Base-by-base conservation (phyloP, 1,140 invertebrate species). In the Zaprionus kolodkinae region DNA sequence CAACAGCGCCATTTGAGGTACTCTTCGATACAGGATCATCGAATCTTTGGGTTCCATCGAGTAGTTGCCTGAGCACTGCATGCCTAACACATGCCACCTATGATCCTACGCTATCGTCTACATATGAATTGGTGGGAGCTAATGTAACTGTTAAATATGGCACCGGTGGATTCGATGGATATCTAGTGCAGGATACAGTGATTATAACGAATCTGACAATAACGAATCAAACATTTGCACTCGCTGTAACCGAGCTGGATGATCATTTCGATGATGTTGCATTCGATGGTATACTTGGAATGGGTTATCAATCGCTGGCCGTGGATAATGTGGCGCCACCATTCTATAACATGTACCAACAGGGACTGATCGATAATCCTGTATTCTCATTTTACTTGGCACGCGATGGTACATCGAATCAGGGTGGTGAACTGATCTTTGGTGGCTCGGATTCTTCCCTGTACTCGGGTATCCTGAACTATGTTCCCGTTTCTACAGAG, bases 41-140 rank as follows among this genome's bases (percentile, higher is more conserved):
- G n/a, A 99, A 99, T 93, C 94, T 99, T 36, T 99, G 99, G 99
- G 96, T 99, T 68, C 99, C 99, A 12, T 99, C 98, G 0, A 98
- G 98, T 93, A 96, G 97, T 91, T 99, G 98, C 92, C 13, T 27
- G 95, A 94, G 95, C 74, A 95, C 96, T 15, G 98, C 99, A 62
- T 99, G 99, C 93, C n/a, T 27, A 38, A 67, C 48, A 6, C 98
- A 99, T 93, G 96, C 97, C 6, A 66, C 40, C 27, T 99, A 99
- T 93, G 96, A 99, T 93, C 96, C 96, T 71, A 94, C 88, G 15
- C 95, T 3, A 90, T 99, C 98, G 0, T 94, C 93, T 0, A 96
- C 96, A 1, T 99, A 99, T 93, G 92, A 94, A 75, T 91, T 94
- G 66, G 99, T 99, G 94, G 98, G 98, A 66, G 98, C 97, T 2